Percentiles rank a stretch among this genome's conserved stretches.
Evolutionary conservation across 2,113 vertebrate genomes (phyloP).

Genomic region (Campylomormyrus numenius): DNA sequence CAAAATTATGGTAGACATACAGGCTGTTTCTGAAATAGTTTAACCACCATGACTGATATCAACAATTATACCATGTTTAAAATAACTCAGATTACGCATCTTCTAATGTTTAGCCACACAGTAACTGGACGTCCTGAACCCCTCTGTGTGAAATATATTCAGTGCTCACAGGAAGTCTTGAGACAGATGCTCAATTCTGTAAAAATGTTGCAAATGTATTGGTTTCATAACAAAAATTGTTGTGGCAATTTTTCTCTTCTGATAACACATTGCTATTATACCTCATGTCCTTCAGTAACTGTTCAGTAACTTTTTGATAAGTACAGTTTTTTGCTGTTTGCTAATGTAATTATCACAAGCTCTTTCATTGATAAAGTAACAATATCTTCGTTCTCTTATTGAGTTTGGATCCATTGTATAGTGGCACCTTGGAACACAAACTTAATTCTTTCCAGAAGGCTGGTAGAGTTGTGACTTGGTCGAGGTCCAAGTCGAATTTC

Average conservation of each 20-base stretch:
- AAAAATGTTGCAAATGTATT: too few relatives aligned
- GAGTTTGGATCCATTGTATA: neutral
- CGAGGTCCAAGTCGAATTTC: too few relatives aligned
- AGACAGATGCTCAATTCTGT: neutral
- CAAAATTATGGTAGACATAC: neutral
- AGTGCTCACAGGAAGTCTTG: too few relatives aligned
- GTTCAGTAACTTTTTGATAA: neutral
- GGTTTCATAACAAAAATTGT: neutral
- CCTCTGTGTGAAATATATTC: neutral
- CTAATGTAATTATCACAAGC: neutral
- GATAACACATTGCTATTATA: neutral
- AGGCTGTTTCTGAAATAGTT: neutral
- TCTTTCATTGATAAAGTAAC: neutral
- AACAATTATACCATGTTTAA: neutral
- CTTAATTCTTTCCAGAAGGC: too few relatives aligned
- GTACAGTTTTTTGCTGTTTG: neutral
- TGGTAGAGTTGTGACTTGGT: too few relatives aligned
- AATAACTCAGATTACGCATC: neutral
- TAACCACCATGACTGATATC: neutral
- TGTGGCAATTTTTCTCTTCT: neutral
- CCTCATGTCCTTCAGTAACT: neutral
- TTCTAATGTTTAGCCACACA: neutral
- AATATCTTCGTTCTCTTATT: neutral
- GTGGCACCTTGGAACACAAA: too few relatives aligned
- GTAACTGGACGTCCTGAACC: neutral